Evolutionary conservation across 1,140 invertebrate genomes (phyloP).

Genomic region (Sweltsa coloradensis): DNA sequence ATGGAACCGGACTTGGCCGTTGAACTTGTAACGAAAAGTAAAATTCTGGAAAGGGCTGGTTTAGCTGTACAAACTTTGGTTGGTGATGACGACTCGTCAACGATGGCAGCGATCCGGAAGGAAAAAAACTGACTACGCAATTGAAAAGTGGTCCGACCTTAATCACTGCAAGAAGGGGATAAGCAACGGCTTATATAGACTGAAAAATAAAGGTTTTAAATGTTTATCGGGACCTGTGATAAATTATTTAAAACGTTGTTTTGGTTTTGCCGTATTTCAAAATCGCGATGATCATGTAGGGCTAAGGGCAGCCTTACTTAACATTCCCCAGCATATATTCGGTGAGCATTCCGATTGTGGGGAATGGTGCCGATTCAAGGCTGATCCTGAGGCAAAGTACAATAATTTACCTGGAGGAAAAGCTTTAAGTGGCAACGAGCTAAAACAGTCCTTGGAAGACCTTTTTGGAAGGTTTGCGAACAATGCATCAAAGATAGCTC

Average conservation of each 20-base stretch:
- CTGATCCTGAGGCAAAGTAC: conserved; percentile 1
- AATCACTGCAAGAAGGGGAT: conserved; percentile 19
- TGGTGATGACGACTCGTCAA: conserved; percentile 18
- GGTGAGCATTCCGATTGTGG: conserved; percentile 17
- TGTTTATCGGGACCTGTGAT: conserved; percentile 11
- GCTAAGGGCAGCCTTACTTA: conserved; percentile 10
- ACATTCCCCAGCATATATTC: conserved; percentile 16
- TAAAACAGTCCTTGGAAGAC: too few species aligned
- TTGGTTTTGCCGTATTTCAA: conserved; percentile 11
- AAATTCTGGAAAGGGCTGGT: conserved; percentile 11
- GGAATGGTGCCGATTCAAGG: conserved; percentile 12
- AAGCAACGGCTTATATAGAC: conserved; percentile 13
- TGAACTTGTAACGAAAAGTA: conserved; percentile 14
- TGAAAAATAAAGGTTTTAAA: neutral
- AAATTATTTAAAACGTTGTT: conserved; percentile 11
- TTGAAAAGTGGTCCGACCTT: conserved; percentile 18
- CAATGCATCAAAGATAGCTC: too few species aligned
- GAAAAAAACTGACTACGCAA: conserved; percentile 1
- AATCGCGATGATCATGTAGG: conserved; percentile 12
- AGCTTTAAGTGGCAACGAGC: neutral
- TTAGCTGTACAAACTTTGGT: conserved; percentile 12
- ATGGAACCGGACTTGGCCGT: conserved; percentile 19
- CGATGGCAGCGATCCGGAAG: conserved; percentile 13
- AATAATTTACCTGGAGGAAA: neutral
- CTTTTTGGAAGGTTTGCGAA: neutral